Conservation (phyloP, 2,888 invertebrate genomes). For the Chironomus tentans region DNA sequence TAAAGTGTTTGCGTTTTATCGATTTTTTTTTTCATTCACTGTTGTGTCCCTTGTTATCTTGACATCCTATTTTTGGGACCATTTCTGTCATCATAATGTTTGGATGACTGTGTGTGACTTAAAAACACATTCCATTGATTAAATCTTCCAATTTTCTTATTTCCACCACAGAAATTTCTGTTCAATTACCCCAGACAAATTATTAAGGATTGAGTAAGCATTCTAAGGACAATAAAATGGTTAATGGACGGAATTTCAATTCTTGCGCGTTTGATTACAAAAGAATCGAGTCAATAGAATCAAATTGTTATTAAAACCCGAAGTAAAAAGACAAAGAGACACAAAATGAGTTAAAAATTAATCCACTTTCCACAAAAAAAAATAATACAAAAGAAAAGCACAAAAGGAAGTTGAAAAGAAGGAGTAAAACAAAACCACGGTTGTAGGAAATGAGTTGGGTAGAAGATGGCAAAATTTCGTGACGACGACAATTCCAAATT, state of each 20-base stretch:
- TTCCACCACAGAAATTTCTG: no score
- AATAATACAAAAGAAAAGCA: no score
- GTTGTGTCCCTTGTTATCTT: background rate
- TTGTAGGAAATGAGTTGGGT: no score
- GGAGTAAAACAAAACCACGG: background rate
- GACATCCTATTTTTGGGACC: background rate
- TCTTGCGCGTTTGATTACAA: no score
- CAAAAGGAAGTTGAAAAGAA: background rate
- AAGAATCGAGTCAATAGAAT: no score
- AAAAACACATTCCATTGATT: no score
- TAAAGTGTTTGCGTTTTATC: background rate
- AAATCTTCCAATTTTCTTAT: background rate
- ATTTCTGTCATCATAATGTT: no score
- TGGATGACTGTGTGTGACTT: no score
- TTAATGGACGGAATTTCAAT: background rate
- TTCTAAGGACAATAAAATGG: background rate
- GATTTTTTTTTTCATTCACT: background rate
- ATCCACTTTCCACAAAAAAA: background rate
- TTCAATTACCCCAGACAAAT: background rate
- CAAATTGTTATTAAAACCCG: no score
- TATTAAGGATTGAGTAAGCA: slow-evolving; percentile 5
- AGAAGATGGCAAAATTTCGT: slow-evolving; percentile 21
- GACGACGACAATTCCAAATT: slow-evolving; percentile 1
- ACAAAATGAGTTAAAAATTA: background rate
- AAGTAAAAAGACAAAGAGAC: no score